Evolutionary conservation across 92 coral and sea anemone species (phyloP).

Genomic region (Epizoanthus stellaris): DNA sequence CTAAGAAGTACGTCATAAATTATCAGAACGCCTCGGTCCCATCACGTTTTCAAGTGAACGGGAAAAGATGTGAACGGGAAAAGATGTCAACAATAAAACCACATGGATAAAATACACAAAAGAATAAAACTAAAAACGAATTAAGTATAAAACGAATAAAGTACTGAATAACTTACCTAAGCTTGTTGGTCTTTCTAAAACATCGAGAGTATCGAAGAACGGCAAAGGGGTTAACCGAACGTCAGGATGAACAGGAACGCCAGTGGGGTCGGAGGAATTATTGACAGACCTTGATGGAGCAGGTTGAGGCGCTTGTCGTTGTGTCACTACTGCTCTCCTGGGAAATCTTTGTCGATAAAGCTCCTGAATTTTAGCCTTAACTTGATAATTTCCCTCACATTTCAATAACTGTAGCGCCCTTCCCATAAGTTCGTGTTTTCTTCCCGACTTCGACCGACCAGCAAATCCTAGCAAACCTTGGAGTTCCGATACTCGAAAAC

Average conservation of each 20-base stretch:
- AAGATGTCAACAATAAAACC: slow-evolving; percentile 3
- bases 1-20: too few relatives aligned
- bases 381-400: slow-evolving; percentile 88
- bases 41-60: background rate
- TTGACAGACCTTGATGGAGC: slow-evolving; percentile 62
- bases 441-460: slow-evolving; percentile 96
- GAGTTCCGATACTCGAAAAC: slow-evolving; percentile 97
- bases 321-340: slow-evolving; percentile 75
- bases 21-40: too few relatives aligned
- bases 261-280: slow-evolving; percentile 57
- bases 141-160: background rate
- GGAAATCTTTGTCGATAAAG: slow-evolving; percentile 93
- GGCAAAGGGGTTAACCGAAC: slow-evolving; percentile 85
- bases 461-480: slow-evolving; percentile 94
- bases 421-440: slow-evolving; percentile 98
- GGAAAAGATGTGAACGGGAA: background rate
- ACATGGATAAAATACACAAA: background rate
- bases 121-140: background rate
- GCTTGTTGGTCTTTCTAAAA: slow-evolving; percentile 93
- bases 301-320: slow-evolving; percentile 49
- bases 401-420: slow-evolving; percentile 93
- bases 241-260: slow-evolving; percentile 96
- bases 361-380: slow-evolving; percentile 85
- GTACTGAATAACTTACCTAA: slow-evolving; percentile 72
- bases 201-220: slow-evolving; percentile 92